Evolutionary conservation across 2,113 vertebrate genomes (phyloP), one percentile per base, ranked within the genome.

Genomic region (Myotis lucifugus): DNA sequence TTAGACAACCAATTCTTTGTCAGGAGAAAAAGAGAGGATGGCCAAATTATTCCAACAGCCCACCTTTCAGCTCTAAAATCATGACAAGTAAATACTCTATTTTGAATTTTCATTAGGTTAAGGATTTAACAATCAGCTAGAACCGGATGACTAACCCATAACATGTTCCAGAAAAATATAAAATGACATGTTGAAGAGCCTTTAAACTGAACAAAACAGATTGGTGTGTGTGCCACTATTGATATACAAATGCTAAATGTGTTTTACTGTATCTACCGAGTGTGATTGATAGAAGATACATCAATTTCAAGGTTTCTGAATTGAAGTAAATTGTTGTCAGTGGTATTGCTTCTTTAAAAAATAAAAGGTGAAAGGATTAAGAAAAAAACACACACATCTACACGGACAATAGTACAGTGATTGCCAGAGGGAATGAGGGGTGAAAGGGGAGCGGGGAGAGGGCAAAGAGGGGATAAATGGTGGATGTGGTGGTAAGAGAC

Each of bases 271-370:
- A 96, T 93, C 84, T 98, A 95, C 97, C 92, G 93, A 98, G 95
- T 97, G 72, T 98, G 98, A 98, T 96, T 98, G 98, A 98, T 98
- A 98, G 98, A 96, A 97, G 96, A 98, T 96, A 93, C 97, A 97
- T 98, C 97, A 95, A 97, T 98, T 98, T 98, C 98, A 98, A 97
- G 98, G 98, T 98, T 97, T 98, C 98, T 96, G 98, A 98, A 97
- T 98, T 97, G 98, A 98, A 98, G 97, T 97, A 98, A 98, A 97
- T 98, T 98, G 95, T 98, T 98, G 96, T 98, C 96, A 97, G 95
- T 97, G 93, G 95, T 97, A 98, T 98, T 9, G 0, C 92, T 97
- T 66, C 95, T 92, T 94, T 76, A 15, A 93, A 96, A 95, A 92
- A 98, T 1, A 77, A 77, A 52, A 77, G 73, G 74, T 77, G 74